These are phyloP conservation scores for Zosterops borbonicus DNA, from an alignment of 2,113 vertebrate genomes.

Conservation along the genomic window DNA sequence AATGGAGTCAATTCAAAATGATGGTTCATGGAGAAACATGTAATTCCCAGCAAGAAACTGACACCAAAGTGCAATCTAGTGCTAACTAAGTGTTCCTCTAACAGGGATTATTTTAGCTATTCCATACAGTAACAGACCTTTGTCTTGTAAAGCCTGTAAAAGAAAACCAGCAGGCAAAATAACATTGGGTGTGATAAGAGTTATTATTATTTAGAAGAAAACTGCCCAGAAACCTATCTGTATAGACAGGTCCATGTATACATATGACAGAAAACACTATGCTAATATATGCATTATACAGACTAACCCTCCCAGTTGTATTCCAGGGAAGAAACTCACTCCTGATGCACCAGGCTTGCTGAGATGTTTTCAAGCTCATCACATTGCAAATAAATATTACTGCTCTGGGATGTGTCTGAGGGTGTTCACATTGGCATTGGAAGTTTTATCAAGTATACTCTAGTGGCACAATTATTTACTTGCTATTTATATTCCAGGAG, in stretches of 20 bases:
- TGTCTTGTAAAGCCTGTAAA: not conserved
- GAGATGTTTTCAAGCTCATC: not conserved
- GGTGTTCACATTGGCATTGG: not conserved
- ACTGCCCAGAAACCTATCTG: not conserved
- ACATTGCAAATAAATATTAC: not conserved
- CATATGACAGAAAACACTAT: not conserved
- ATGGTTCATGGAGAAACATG: not conserved
- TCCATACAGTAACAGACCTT: not conserved
- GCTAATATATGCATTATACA: not conserved
- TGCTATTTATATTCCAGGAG: not conserved
- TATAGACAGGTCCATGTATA: not conserved
- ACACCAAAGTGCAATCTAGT: not conserved
- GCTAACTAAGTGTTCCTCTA: not conserved
- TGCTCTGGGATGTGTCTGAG: not conserved
- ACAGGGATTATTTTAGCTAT: not conserved
- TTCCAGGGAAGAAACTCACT: not conserved
- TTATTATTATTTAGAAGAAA: not conserved
- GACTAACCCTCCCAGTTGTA: not conserved
- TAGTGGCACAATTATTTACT: not conserved
- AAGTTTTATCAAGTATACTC: not conserved
- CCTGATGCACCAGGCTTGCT: not conserved
- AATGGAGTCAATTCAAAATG: not conserved
- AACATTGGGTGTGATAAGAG: not conserved
- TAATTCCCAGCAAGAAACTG: not conserved
- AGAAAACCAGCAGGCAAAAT: not conserved